Base-by-base conservation (phyloP, 2,113 vertebrate genomes). In the Fulica atra region DNA sequence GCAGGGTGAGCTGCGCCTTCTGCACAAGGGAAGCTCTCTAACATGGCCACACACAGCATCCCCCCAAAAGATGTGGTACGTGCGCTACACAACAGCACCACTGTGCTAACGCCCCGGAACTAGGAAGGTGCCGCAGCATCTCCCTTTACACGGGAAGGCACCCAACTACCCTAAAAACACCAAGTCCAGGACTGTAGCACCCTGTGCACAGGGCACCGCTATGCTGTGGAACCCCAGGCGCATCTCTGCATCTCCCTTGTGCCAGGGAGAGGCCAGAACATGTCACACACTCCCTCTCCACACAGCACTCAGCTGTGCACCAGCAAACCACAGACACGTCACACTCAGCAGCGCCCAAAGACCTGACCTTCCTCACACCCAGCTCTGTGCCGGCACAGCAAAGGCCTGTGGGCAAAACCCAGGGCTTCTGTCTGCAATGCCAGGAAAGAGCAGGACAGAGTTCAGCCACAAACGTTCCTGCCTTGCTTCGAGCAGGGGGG, bases 171-270 rank as follows among this genome's bases (percentile, higher is more conserved):
- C n/a, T 36, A 35, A n/a, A 31, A 87, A 11, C 11, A 70, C 72
- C 40, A 40, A 44, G 36, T 28, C 19, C 36, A 36, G 28, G 23
- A n/a, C 36, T 0, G 3, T 0, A 80, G 61, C n/a, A 65, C 25
- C 9, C 50, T 24, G 25, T 11, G 13, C 10, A 10, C 0, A 0
- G 36, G 14, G 11, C 5, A 51, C 18, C 2, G 3, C 31, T 3
- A 21, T 10, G 17, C 23, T 20, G 20, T 13, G 26, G n/a, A 65
- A 64, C 28, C n/a, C 19, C 4, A 3, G 23, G 18, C 11, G 25
- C 48, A 29, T 1, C 71, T 65, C 50, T 74, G 64, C 16, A 2
- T 11, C 24, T 54, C 42, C 68, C 61, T 54, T 1, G 0, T 7
- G 11, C 31, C 38, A 10, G 9, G 24, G 31, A 61, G 35, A 36